A percentile compares a stretch with the other conserved stretches of the same genome.
phyloP scores from a whole-genome alignment of 2,797 vertebrate species.

The Pangasius sanitwongsei region DNA sequence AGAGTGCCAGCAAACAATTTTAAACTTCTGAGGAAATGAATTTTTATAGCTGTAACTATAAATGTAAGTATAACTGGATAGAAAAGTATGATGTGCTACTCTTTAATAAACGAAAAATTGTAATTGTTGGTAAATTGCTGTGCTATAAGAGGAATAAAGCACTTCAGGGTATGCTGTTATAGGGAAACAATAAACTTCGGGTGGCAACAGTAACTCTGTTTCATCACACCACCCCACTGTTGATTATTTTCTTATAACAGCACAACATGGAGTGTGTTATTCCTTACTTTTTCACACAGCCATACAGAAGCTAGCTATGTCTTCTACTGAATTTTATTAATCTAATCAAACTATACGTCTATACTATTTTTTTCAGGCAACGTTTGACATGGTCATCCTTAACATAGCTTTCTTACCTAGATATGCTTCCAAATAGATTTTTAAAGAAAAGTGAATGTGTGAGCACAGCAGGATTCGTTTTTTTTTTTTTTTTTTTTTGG shows the following conservation, averaged over 20 bases:
- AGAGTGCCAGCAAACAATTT: neutral
- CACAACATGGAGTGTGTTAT: neutral
- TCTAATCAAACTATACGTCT: neutral
- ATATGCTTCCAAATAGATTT: neutral
- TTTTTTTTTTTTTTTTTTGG: neutral
- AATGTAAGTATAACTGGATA: neutral
- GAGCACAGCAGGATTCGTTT: neutral
- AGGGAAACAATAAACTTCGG: neutral
- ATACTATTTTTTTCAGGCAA: neutral
- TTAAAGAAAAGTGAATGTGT: neutral
- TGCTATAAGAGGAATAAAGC: neutral
- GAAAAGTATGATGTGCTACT: neutral
- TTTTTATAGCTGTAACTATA: neutral
- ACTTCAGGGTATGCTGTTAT: neutral
- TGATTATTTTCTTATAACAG: neutral
- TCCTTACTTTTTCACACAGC: too few species aligned
- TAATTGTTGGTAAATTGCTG: neutral
- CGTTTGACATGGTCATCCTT: neutral
- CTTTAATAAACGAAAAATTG: neutral
- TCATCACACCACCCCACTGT: neutral
- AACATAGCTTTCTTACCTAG: neutral
- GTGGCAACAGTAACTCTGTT: neutral
- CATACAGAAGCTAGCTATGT: neutral
- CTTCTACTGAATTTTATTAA: neutral
- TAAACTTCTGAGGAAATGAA: neutral